Evolutionary conservation across 2,888 invertebrate genomes (phyloP), one percentile per base, ranked within the genome.

Genomic region (Rhamnusium bicolor): DNA sequence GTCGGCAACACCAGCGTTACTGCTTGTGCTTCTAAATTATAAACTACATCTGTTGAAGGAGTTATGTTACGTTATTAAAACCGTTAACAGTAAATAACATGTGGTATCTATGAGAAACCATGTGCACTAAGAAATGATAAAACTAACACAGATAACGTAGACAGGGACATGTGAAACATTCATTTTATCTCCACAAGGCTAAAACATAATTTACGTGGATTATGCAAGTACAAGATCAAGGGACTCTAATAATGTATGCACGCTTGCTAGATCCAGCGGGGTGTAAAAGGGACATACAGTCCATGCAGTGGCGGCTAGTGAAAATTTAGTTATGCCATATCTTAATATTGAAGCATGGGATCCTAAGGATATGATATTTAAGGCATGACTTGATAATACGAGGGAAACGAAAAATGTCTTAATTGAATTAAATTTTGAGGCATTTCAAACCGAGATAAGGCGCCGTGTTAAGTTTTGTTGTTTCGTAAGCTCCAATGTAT

Each of bases 21-120:
- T 40, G n/a, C n/a, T 40, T 40, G 40, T 40, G n/a, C n/a, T 40
- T 40, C n/a, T 40, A 40, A n/a, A n/a, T n/a, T 40, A 40, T 56
- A 27, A 27, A 56, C 29, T 56, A 16, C 16, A 27, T 56, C 21
- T 56, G 27, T 12, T 32, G 40, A 32, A 40, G 40, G 18, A 18
- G 32, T 40, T 29, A 19, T 18, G 16, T 12, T 60, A 60, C 10
- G 40, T 32, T 18, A 60, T 32, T 29, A 60, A 60, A 60, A 60
- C 60, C 60, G 60, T 60, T 60, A 40, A 19, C 60, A 19, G 19
- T 60, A 40, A 32, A 60, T 60, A 60, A 68, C 61, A 61, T 47
- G 65, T 63, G 61, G 56, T 32, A 69, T 62, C 65, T 69, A 74
- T 71, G 71, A 65, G 69, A 71, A 71, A 71, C 66, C 71, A 74